Evolutionary conservation across 1,140 invertebrate species (phyloP).

Genomic region (Wiebesia pumilae): DNA sequence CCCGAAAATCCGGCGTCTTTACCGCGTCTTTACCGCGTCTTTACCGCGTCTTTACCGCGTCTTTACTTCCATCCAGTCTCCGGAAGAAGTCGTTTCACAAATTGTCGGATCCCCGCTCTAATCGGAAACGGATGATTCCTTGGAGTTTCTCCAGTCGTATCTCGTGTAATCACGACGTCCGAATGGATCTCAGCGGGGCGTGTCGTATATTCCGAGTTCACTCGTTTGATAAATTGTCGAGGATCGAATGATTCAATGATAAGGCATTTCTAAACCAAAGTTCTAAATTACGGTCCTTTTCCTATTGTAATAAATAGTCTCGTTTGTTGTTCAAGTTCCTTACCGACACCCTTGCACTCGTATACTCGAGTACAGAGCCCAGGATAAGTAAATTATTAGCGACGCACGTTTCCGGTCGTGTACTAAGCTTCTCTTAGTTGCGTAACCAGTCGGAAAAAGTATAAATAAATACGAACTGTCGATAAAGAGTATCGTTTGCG

Average conservation of each 20-base stretch:
- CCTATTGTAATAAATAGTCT: not conserved
- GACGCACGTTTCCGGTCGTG: no score
- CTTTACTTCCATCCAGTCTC: not conserved
- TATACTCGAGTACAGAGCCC: no score
- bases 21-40: no score
- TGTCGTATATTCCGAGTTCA: not conserved
- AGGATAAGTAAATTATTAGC: not conserved
- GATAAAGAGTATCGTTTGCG: no score
- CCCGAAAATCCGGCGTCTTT: not conserved
- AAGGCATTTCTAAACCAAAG: not conserved
- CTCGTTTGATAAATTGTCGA: not conserved
- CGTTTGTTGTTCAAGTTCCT: not conserved
- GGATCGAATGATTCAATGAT: no score
- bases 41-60: no score
- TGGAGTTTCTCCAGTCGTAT: not conserved
- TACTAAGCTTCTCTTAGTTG: no score
- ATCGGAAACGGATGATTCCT: conserved; percentile 32
- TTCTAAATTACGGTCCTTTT: not conserved
- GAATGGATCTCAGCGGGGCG: not conserved
- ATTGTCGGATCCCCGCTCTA: conserved; percentile 17
- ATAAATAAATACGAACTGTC: no score
- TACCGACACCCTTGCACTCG: no score
- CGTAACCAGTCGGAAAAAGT: no score
- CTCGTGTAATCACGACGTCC: not conserved
- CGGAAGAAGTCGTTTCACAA: conserved; percentile 33